Conservation (phyloP, 2,797 vertebrate species). For the Urocyon cinereoargenteus region DNA sequence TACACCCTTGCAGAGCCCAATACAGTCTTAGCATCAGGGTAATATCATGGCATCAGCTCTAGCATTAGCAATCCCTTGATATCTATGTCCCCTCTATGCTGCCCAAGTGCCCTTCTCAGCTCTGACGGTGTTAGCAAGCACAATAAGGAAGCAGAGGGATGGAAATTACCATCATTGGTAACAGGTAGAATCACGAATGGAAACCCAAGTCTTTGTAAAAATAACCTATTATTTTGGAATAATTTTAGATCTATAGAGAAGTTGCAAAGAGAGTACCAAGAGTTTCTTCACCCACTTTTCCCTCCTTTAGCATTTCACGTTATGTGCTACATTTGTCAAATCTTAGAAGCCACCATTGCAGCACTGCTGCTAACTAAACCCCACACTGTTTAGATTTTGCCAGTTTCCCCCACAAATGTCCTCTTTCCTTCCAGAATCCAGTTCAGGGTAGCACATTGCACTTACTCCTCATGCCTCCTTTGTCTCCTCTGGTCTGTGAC, state of each 20-base stretch:
- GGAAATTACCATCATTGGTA: background rate
- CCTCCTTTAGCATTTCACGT: background rate
- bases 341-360: background rate
- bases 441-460: fast-evolving
- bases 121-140: background rate
- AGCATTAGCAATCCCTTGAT: fast-evolving
- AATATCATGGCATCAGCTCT: fast-evolving
- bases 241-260: background rate
- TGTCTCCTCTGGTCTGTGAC: background rate
- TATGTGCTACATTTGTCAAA: background rate
- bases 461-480: background rate
- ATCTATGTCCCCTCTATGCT: fast-evolving
- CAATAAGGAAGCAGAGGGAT: background rate
- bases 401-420: background rate
- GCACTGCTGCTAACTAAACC: too few relatives aligned
- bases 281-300: background rate
- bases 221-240: background rate
- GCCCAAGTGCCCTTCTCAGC: background rate
- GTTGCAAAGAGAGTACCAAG: background rate
- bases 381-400: background rate
- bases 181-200: background rate
- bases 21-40: too few relatives aligned
- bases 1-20: background rate
- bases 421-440: background rate
- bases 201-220: background rate